Base-by-base conservation (phyloP, 2,888 invertebrate genomes). In the Antheraea assamensis region DNA sequence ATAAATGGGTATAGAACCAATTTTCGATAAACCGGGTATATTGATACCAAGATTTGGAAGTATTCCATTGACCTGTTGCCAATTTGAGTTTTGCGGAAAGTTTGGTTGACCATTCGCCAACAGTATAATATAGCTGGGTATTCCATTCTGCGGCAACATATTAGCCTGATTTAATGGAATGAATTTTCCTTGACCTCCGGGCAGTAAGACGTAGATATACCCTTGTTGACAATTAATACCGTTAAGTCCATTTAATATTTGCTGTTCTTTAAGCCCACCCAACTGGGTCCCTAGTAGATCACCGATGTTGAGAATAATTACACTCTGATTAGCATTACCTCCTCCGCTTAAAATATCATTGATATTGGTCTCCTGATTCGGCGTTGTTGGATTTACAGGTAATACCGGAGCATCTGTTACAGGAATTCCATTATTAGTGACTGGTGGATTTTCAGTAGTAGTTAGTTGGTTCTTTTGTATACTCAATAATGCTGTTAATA, bases 151-250 rank as follows among this genome's bases (percentile, higher is more conserved):
- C 8, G 73, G 73, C 2, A 73, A 19, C 13, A 55, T 27, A 58
- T 70, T 52, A 2, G 68, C 68, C 3, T 73, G 73, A 19, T 70
- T 58, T 21, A 73, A 27, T 0, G 73, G 70, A 19, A 73, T 15
- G 24, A 73, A 70, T 7, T 70, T 73, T 24, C 73, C 73, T 42
- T 73, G 70, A 19, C 55, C 70, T 35, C 73, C 73, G 17, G 73
- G 15, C 5, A 58, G 24, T 35, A 70, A 47, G 55, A 70, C 68
- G 42, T 70, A 73, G 24, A 73, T 55, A 42, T 68, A 73, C 19
- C 73, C 73, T 58, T 68, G 70, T 68, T 70, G 55, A 19, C 68
- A 55, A 1, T 55, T 73, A 5, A 73, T 55, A 7, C 70, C 73
- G 8, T 55, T 73, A 1, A 73, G 73, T 17, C 35, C 27, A 27